Evolutionary conservation across 2,113 vertebrate species (phyloP), one percentile per base, ranked within the genome.

Genomic region (Mormoops blainvillei): DNA sequence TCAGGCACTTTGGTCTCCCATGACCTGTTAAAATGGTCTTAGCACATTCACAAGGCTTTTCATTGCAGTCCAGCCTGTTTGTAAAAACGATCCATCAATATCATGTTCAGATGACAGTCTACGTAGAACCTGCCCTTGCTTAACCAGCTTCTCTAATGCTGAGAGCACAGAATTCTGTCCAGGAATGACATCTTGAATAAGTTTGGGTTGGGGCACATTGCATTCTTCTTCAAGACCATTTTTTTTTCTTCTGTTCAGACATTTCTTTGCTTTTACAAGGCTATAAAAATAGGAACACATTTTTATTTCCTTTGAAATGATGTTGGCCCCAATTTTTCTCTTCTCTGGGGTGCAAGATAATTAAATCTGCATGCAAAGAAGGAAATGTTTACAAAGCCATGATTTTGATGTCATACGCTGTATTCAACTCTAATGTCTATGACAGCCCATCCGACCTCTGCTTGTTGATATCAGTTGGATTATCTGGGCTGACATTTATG

Each of bases 151-250:
- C 83, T 96, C 97, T 96, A 96, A 97, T 36, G 58, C 87, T 92
- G 50, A 94, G 88, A 97, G 91, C 38, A 5, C 45, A 94, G 96
- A 96, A 96, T 93, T 98, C 98, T 96, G 95, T 97, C 96, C 97
- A 96, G 97, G 96, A 83, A 97, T 89, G 96, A 97, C 98, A 98
- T 98, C 98, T 98, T 98, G 98, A 98, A 98, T 95, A 98, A 97
- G 97, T 98, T 98, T 98, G 96, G 76, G 38, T 56, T 93, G 85
- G 91, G 97, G 91, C 86, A 97, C 54, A 14, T 91, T 97, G 56
- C 97, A 97, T 98, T 98, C 97, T 97, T 98, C 96, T 96, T 97
- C 63, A 94, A 97, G 0, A 0, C 65, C 74, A 3, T 89, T 94
- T 96, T 94, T 85, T 92, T 97, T 73, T 14, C 26, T 86, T 87